Percentiles rank a stretch among this genome's conserved stretches.
phyloP scores from a whole-genome alignment of 2,113 vertebrate species.

The Sphaerodactylus townsendi region DNA sequence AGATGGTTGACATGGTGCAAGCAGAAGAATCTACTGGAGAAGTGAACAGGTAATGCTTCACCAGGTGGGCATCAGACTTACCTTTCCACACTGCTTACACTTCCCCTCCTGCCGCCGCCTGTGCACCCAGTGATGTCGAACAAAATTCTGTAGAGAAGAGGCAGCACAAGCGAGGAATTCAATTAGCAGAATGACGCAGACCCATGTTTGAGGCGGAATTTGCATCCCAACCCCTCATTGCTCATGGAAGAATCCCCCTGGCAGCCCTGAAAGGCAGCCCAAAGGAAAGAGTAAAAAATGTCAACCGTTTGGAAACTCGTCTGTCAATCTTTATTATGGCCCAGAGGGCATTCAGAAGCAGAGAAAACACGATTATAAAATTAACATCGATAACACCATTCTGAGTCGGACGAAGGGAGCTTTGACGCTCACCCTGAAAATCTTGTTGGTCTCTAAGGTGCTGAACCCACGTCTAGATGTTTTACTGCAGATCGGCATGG shows the following conservation, averaged over 20 bases:
- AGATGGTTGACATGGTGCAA: background rate
- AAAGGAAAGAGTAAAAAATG: background rate
- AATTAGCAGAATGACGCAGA: background rate
- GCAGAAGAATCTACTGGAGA: background rate
- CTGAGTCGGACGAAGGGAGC: no score
- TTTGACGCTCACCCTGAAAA: no score
- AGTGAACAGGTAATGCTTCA: background rate
- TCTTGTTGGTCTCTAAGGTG: no score
- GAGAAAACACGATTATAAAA: no score
- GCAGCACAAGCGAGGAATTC: background rate
- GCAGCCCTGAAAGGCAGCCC: background rate
- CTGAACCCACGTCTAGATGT: no score
- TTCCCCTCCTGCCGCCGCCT: slow-evolving; percentile 94
- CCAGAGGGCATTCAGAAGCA: no score
- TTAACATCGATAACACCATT: no score
- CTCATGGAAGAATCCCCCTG: background rate
- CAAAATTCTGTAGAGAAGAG: slow-evolving; percentile 80
- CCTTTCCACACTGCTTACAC: slow-evolving; percentile 97
- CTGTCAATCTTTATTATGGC: no score
- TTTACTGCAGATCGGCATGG: no score
- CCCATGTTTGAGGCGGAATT: fast-evolving
- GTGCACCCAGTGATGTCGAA: slow-evolving; percentile 98
- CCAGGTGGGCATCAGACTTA: slow-evolving; percentile 37
- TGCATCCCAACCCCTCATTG: background rate
- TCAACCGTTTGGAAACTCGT: background rate